These are phyloP conservation scores for Basileuterus tristriatus DNA, from an alignment of 2,797 vertebrate species.

Conservation along the genomic window DNA sequence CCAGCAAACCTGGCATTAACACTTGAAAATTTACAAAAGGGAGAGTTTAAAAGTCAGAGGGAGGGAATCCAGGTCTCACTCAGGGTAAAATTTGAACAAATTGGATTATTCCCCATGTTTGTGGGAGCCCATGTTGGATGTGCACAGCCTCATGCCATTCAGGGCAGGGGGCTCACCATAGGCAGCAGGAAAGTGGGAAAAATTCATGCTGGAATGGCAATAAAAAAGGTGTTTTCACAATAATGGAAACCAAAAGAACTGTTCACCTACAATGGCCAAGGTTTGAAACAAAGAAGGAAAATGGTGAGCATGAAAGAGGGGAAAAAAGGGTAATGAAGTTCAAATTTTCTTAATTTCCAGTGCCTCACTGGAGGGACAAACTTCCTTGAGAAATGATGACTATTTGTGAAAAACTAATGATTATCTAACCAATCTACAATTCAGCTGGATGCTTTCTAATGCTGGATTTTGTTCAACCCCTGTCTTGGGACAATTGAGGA, in stretches of 20 bases:
- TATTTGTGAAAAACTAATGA: background rate
- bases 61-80: fast-evolving
- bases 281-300: background rate
- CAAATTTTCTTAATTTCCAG: background rate
- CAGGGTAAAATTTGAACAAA: background rate
- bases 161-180: fast-evolving
- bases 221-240: background rate
- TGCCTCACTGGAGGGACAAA: background rate
- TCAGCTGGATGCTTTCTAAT: background rate
- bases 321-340: background rate
- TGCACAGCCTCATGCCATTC: fast-evolving
- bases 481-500: background rate
- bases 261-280: fast-evolving
- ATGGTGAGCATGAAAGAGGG: background rate
- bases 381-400: background rate
- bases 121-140: fast-evolving
- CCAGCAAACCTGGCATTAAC: background rate
- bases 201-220: fast-evolving
- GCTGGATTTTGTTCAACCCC: background rate
- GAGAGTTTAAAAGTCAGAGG: background rate
- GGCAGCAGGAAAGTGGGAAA: fast-evolving
- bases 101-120: fast-evolving
- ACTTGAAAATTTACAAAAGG: background rate
- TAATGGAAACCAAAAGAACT: background rate
- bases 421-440: background rate